A percentile compares a stretch with the other conserved stretches of the same genome.
Conservation (phyloP, 1,140 invertebrate species). For the Stegodyphus mimosarum region DNA sequence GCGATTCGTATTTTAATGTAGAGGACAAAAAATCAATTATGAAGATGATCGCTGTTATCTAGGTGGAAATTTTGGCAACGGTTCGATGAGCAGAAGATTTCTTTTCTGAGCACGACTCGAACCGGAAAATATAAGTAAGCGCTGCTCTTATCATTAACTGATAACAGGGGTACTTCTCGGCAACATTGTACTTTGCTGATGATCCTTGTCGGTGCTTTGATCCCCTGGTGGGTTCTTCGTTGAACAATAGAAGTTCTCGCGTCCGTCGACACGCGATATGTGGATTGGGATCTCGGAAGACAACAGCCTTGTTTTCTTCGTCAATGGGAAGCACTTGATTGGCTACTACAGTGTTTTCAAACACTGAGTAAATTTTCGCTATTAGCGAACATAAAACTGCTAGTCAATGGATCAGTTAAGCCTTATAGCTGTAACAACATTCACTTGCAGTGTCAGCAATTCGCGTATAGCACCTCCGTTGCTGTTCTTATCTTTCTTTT, state of each 20-base stretch:
- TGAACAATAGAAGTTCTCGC: slow-evolving; percentile 48
- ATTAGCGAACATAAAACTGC: background rate
- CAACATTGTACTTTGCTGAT: slow-evolving; percentile 55
- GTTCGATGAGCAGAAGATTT: slow-evolving; percentile 21
- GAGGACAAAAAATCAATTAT: slow-evolving; percentile 26
- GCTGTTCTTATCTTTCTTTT: too few species aligned
- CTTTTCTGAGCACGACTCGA: slow-evolving; percentile 52
- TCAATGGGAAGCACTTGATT: slow-evolving; percentile 4
- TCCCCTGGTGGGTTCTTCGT: slow-evolving; percentile 15
- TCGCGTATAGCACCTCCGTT: too few species aligned
- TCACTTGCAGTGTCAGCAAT: too few species aligned
- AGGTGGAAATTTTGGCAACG: slow-evolving; percentile 44
- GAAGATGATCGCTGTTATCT: background rate
- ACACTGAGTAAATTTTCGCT: slow-evolving; percentile 20
- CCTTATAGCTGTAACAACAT: too few species aligned
- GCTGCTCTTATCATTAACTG: slow-evolving; percentile 36
- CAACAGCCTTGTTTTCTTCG: slow-evolving; percentile 25
- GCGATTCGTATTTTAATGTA: slow-evolving; percentile 28
- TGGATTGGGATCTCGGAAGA: slow-evolving; percentile 24
- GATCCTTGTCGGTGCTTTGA: slow-evolving; percentile 58
- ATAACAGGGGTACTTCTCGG: slow-evolving; percentile 34
- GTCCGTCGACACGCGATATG: slow-evolving; percentile 37
- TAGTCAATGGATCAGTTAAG: too few species aligned
- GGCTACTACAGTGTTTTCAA: background rate
- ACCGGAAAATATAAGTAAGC: slow-evolving; percentile 50